Conservation (phyloP, 2,797 vertebrate genomes). For the Sebastes paucispinis region DNA sequence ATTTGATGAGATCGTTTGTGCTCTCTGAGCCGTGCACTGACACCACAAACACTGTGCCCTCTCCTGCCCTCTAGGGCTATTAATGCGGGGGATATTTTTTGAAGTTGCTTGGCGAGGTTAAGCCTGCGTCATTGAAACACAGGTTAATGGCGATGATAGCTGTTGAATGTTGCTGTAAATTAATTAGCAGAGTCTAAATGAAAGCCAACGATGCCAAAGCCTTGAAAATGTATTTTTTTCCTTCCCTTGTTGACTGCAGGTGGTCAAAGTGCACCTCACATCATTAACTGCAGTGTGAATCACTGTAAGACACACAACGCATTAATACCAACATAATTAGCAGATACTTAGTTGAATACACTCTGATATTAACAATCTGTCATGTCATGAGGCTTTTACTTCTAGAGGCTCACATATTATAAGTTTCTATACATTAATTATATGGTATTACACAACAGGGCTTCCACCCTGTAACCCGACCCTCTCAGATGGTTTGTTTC, state of each 20-base stretch:
- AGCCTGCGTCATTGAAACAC: conserved; percentile 20
- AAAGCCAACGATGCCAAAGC: background rate
- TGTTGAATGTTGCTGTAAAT: conserved; percentile 39
- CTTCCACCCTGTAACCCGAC: background rate
- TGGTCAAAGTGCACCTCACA: conserved; percentile 11
- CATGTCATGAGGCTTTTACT: background rate
- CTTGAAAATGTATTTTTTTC: background rate
- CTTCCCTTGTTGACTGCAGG: background rate
- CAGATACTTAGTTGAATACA: background rate
- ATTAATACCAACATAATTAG: background rate
- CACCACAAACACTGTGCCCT: conserved; percentile 50
- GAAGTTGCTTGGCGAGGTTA: conserved; percentile 29
- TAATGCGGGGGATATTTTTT: conserved; percentile 37
- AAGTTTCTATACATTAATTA: background rate
- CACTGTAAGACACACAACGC: background rate
- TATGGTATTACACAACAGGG: background rate
- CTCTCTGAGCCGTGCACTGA: conserved; percentile 48
- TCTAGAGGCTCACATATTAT: background rate
- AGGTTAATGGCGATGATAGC: conserved; percentile 40
- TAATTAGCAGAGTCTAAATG: conserved; percentile 24
- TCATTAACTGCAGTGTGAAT: conserved; percentile 39
- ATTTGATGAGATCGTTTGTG: conserved; percentile 62
- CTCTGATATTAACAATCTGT: background rate
- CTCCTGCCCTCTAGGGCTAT: conserved; percentile 34
- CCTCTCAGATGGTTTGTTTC: background rate